These are phyloP conservation scores for Limnothrissa miodon DNA, from an alignment of 2,113 vertebrate genomes.

Conservation along the genomic window DNA sequence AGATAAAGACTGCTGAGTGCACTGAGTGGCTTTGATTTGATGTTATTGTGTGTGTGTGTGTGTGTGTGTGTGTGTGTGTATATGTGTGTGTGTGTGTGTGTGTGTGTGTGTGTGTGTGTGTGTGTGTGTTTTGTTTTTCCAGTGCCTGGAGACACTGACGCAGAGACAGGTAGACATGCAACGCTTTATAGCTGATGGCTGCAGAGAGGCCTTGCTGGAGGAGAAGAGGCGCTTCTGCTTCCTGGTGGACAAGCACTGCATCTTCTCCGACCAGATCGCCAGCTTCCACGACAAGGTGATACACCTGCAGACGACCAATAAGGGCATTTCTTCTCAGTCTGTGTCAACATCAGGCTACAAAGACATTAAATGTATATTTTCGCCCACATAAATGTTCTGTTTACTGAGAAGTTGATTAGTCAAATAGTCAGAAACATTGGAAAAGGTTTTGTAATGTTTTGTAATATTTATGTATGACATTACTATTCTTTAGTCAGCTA, in stretches of 20 bases:
- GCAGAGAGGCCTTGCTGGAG: conserved; percentile 89
- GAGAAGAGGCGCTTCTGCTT: conserved; percentile 96
- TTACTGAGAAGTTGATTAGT: neutral
- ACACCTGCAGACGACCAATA: neutral
- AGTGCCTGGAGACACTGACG: conserved; percentile 88
- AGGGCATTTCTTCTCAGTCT: neutral
- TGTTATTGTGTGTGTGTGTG: conserved; percentile 15
- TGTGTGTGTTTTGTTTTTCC: conserved; percentile 13
- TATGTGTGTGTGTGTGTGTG: conserved; percentile 21
- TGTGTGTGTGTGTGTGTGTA: neutral
- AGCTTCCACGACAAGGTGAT: conserved; percentile 85
- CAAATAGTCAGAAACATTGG: neutral
- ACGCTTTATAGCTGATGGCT: conserved; percentile 90
- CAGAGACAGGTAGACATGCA: conserved; percentile 91
- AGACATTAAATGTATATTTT: neutral
- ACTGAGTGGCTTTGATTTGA: neutral
- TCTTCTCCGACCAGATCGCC: conserved; percentile 78
- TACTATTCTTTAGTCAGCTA: no score
- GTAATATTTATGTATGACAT: neutral
- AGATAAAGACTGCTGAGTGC: neutral
- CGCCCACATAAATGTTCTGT: neutral
- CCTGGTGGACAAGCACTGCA: conserved; percentile 95
- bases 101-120: neutral
- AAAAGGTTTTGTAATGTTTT: no score
- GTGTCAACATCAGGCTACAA: no score